Conservation (phyloP, 2,888 invertebrate species). For the Chalcosyrphus nemorum region DNA sequence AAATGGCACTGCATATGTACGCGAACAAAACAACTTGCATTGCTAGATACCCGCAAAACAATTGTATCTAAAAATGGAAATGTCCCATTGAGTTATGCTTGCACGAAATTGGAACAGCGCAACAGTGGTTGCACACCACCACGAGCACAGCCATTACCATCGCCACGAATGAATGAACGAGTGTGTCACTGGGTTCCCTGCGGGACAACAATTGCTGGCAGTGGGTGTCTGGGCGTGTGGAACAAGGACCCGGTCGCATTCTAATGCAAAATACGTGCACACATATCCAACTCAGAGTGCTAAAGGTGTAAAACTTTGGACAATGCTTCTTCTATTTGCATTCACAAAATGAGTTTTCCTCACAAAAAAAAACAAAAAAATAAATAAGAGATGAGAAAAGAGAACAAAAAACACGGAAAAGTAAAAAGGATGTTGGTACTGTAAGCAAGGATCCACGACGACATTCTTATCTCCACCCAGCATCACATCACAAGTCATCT, state of each 20-base stretch:
- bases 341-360: slow-evolving; percentile 51
- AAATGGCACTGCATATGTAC: slow-evolving; percentile 50
- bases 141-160: slow-evolving; percentile 57
- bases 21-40: slow-evolving; percentile 20
- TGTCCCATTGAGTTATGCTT: slow-evolving; percentile 65
- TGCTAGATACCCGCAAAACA: slow-evolving; percentile 31
- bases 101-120: slow-evolving; percentile 59
- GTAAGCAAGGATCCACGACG: slow-evolving; percentile 3
- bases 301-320: slow-evolving; percentile 52
- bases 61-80: slow-evolving; percentile 66
- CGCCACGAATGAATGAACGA: slow-evolving; percentile 57
- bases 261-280: slow-evolving; percentile 36
- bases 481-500: slow-evolving; percentile 52
- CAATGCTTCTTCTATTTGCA: slow-evolving; percentile 57
- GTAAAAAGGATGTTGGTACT: slow-evolving; percentile 16
- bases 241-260: slow-evolving; percentile 33
- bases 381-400: background rate
- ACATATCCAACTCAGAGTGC: background rate
- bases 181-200: slow-evolving; percentile 41
- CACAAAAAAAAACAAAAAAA: background rate
- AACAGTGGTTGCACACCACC: slow-evolving; percentile 48
- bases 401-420: slow-evolving; percentile 19
- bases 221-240: background rate
- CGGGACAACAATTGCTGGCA: slow-evolving; percentile 28
- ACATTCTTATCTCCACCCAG: slow-evolving; percentile 39